Conservation (phyloP, 2,113 vertebrate species). For the Microcebus griseorufus region DNA sequence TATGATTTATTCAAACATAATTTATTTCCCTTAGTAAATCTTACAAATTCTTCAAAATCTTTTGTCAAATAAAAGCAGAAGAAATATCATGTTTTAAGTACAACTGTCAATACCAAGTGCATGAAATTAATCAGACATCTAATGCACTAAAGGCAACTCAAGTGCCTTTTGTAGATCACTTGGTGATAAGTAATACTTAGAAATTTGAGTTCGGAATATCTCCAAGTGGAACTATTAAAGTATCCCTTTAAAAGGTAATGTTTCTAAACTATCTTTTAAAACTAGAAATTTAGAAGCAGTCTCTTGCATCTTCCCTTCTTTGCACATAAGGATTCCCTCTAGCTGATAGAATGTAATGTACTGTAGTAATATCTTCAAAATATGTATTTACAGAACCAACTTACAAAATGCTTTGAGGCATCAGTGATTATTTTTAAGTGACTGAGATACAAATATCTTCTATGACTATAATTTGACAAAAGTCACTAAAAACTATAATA, state of each 20-base stretch:
- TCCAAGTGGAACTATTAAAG: constrained; percentile 15
- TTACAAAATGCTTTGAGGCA: background rate
- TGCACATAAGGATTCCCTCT: background rate
- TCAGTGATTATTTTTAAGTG: background rate
- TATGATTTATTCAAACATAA: constrained; percentile 54
- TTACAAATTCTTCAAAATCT: constrained; percentile 1
- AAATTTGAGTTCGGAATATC: constrained; percentile 45
- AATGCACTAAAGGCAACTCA: background rate
- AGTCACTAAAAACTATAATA: background rate
- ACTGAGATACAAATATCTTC: constrained; percentile 39
- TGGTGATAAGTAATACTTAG: background rate
- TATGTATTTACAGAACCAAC: constrained; percentile 2
- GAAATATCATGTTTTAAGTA: constrained; percentile 55
- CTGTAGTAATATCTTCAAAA: constrained; percentile 22
- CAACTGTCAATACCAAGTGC: background rate
- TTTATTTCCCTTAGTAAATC: constrained; percentile 58
- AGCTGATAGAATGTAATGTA: background rate
- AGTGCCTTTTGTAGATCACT: background rate
- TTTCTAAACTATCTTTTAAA: constrained; percentile 51
- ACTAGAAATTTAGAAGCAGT: constrained; percentile 6
- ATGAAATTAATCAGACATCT: constrained; percentile 38
- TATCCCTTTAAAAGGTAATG: background rate
- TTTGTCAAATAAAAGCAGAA: constrained; percentile 47
- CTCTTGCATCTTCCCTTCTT: background rate
- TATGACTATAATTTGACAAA: background rate